Evolutionary conservation across 2,888 invertebrate genomes (phyloP).

Genomic region (Habrosyne pyritoides): DNA sequence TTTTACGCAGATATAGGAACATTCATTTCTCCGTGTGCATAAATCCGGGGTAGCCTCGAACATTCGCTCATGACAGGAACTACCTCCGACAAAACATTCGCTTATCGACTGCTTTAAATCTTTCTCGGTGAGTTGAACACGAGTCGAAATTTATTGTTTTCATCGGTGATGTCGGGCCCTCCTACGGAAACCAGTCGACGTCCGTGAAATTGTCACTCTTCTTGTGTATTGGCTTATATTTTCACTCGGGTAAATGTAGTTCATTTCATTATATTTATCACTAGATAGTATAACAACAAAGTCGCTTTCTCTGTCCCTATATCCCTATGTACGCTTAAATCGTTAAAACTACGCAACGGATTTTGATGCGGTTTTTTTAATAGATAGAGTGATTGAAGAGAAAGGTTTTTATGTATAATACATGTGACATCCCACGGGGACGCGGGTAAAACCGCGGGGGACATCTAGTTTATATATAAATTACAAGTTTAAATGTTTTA

Average conservation of each 20-base stretch:
- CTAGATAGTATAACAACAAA: too few species aligned
- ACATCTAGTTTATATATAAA: too few species aligned
- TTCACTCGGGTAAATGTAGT: slow-evolving; percentile 26
- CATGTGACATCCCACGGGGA: too few species aligned
- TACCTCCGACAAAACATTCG: slow-evolving; percentile 57
- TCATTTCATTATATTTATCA: slow-evolving; percentile 23
- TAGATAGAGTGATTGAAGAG: too few species aligned
- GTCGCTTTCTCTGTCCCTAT: too few species aligned
- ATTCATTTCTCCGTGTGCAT: slow-evolving; percentile 16
- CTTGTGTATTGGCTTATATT: slow-evolving; percentile 36
- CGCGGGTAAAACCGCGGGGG: too few species aligned
- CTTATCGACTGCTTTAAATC: slow-evolving; percentile 68
- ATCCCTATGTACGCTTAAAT: too few species aligned
- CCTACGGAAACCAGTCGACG: slow-evolving; percentile 31
- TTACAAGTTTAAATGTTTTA: too few species aligned
- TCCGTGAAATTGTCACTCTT: slow-evolving; percentile 38
- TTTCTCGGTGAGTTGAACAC: slow-evolving; percentile 63
- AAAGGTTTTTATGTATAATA: too few species aligned
- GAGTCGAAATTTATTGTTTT: slow-evolving; percentile 50
- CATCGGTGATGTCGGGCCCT: slow-evolving; percentile 36
- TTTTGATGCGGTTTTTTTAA: too few species aligned
- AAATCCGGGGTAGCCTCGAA: slow-evolving; percentile 20
- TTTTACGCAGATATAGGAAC: slow-evolving; percentile 9
- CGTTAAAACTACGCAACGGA: too few species aligned
- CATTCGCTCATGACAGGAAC: slow-evolving; percentile 27